Conservation (phyloP, 2,797 vertebrate species). For the Phrynocephalus guinanensis region DNA sequence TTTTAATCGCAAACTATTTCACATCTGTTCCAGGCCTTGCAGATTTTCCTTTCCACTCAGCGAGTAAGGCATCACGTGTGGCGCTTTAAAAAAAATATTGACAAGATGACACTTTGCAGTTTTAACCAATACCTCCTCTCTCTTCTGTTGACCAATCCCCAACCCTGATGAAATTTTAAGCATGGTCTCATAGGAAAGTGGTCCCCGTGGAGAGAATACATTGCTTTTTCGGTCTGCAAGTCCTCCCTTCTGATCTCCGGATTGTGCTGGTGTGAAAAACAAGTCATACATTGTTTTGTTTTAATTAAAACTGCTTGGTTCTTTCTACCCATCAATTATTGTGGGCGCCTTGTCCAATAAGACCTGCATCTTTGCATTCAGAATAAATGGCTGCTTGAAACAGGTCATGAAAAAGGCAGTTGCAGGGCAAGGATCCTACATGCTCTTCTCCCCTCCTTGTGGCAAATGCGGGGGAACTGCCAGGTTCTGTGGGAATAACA, state of each 20-base stretch:
- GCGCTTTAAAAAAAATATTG: no score
- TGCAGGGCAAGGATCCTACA: not conserved
- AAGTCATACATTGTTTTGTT: not conserved
- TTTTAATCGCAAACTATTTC: no score
- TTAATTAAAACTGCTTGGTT: not conserved
- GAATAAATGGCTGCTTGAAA: not conserved
- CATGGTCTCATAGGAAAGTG: not conserved
- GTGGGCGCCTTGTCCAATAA: not conserved
- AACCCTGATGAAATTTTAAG: not conserved
- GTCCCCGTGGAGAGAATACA: no score
- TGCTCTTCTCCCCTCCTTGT: not conserved
- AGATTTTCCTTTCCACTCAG: not conserved
- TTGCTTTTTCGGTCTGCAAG: no score
- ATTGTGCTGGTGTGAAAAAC: not conserved
- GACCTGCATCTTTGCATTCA: not conserved
- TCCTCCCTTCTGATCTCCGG: no score
- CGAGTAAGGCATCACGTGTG: not conserved
- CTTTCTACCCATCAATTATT: not conserved
- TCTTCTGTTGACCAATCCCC: not conserved
- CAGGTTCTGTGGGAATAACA: conserved; percentile 14
- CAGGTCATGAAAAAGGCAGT: not conserved
- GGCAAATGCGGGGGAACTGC: not conserved
- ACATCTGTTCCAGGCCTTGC: no score
- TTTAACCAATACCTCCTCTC: not conserved
- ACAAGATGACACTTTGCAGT: not conserved